Evolutionary conservation across 2,888 invertebrate genomes (phyloP).

Genomic region (Nephrotoma appendiculata): DNA sequence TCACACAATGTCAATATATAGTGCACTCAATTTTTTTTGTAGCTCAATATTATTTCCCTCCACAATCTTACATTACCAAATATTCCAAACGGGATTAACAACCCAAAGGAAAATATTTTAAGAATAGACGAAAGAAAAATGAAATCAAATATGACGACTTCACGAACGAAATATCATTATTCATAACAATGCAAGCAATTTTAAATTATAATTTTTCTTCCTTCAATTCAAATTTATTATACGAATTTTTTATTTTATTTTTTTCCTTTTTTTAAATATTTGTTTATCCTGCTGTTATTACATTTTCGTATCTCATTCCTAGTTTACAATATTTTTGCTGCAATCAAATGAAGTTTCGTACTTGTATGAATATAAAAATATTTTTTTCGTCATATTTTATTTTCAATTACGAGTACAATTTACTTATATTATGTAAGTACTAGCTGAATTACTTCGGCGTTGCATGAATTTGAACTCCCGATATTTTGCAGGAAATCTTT

Average conservation of each 20-base stretch:
- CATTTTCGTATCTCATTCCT: not conserved
- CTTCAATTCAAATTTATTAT: not conserved
- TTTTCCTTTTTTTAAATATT: not conserved
- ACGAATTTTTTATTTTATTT: not conserved
- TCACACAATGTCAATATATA: not conserved
- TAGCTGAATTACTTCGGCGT: too few relatives aligned
- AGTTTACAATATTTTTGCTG: not conserved
- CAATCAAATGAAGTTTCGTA: not conserved
- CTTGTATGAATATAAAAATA: too few relatives aligned
- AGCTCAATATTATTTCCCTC: not conserved
- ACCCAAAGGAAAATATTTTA: not conserved
- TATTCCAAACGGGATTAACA: not conserved
- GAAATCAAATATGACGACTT: not conserved
- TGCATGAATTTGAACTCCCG: too few relatives aligned
- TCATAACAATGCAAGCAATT: not conserved
- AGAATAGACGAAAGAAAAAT: not conserved
- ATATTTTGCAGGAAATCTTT: too few relatives aligned
- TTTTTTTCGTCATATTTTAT: too few relatives aligned
- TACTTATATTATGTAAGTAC: too few relatives aligned
- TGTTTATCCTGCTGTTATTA: not conserved
- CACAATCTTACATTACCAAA: not conserved
- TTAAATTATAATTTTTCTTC: not conserved
- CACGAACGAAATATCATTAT: too few relatives aligned
- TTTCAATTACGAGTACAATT: too few relatives aligned
- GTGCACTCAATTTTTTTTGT: not conserved